phyloP scores from a whole-genome alignment of 2,888 invertebrate species.

The Aphodius granarius region DNA sequence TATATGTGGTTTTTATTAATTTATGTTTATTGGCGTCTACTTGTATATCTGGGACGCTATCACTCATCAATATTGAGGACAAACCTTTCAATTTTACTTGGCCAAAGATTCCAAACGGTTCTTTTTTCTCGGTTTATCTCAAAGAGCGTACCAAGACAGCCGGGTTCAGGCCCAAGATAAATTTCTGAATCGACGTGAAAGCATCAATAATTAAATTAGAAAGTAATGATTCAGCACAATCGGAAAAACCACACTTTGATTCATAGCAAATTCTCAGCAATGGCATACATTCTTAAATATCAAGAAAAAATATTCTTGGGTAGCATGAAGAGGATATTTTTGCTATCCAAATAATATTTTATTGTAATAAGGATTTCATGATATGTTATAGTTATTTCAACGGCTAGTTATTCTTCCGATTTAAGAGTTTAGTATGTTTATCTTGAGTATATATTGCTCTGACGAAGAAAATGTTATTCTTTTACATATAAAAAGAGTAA shows the following conservation, averaged over 20 bases:
- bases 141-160: not conserved
- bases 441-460: too few species aligned
- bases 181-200: conserved; percentile 11
- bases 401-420: too few species aligned
- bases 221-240: conserved; percentile 12
- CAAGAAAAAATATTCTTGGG: too few species aligned
- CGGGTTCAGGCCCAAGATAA: not conserved
- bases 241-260: not conserved
- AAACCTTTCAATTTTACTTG: not conserved
- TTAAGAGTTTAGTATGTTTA: too few species aligned
- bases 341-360: too few species aligned
- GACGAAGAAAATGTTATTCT: too few species aligned
- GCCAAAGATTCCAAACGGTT: not conserved
- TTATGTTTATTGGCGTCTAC: not conserved
- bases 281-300: too few species aligned
- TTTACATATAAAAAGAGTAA: too few species aligned
- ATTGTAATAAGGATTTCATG: too few species aligned
- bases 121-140: not conserved
- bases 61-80: not conserved
- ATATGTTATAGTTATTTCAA: too few species aligned
- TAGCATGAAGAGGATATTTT: too few species aligned
- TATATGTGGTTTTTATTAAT: not conserved
- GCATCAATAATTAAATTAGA: conserved; percentile 14
- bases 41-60: not conserved
- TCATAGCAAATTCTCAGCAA: too few species aligned